These are phyloP conservation scores for Euproctis similis DNA, from an alignment of 2,888 invertebrate species.

Conservation along the genomic window DNA sequence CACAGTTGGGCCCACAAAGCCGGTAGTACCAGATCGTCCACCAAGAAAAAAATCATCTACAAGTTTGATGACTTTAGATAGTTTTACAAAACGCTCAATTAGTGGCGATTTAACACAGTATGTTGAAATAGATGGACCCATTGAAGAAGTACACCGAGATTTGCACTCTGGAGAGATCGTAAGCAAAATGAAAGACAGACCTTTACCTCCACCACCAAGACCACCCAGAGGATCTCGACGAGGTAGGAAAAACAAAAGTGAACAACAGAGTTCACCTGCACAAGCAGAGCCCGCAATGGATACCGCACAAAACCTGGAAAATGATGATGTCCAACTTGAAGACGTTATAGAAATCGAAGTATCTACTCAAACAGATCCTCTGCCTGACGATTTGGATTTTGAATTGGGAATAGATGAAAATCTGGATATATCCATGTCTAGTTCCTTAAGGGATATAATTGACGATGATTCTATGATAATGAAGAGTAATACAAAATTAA, in stretches of 20 bases:
- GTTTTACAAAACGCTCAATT: conserved; percentile 57
- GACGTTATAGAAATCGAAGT: conserved; percentile 80
- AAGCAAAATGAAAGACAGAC: conserved; percentile 89
- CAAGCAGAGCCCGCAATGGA: conserved; percentile 24
- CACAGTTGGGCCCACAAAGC: conserved; percentile 73
- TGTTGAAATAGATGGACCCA: conserved; percentile 76
- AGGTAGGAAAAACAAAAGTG: conserved; percentile 44
- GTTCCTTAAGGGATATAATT: conserved; percentile 59
- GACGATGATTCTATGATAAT: conserved; percentile 73
- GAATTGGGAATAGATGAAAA: conserved; percentile 74
- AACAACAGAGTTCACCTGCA: conserved; percentile 22
- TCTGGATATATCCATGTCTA: conserved; percentile 63
- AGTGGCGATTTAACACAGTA: conserved; percentile 73
- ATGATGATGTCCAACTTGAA: conserved; percentile 35
- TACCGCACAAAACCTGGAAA: conserved; percentile 19
- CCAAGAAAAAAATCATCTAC: conserved; percentile 78
- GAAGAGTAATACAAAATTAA: conserved; percentile 62
- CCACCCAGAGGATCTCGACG: conserved; percentile 81
- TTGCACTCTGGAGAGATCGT: conserved; percentile 85
- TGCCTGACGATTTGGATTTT: conserved; percentile 85
- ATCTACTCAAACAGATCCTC: conserved; percentile 89
- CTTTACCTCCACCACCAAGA: conserved; percentile 89
- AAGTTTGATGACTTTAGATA: conserved; percentile 70
- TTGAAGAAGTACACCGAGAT: conserved; percentile 77
- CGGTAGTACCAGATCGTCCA: conserved; percentile 76